These are phyloP conservation scores for Merodon equestris DNA, from an alignment of 2,888 invertebrate genomes.

Conservation along the genomic window DNA sequence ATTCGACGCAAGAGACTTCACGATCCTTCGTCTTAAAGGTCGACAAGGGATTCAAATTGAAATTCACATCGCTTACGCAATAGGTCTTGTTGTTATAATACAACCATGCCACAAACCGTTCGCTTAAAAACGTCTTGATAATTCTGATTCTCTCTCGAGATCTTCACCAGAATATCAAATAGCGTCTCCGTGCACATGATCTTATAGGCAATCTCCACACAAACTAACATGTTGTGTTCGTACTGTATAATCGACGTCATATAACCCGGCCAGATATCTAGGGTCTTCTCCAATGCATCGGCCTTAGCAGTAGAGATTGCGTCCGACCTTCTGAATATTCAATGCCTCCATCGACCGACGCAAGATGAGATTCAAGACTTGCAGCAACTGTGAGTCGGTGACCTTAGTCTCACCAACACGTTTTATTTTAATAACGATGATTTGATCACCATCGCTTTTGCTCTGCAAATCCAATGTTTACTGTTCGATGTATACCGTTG, in stretches of 20 bases:
- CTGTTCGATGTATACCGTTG: slow-evolving; percentile 80
- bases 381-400: slow-evolving; percentile 86
- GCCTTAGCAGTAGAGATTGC: slow-evolving; percentile 86
- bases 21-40: slow-evolving; percentile 83
- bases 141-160: slow-evolving; percentile 79
- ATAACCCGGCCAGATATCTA: slow-evolving; percentile 93
- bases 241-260: slow-evolving; percentile 91
- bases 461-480: slow-evolving; percentile 82
- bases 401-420: slow-evolving; percentile 83
- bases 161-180: slow-evolving; percentile 82
- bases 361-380: slow-evolving; percentile 89
- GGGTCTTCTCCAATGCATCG: slow-evolving; percentile 74
- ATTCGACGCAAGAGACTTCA: slow-evolving; percentile 81
- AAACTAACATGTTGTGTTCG: slow-evolving; percentile 87
- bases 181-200: slow-evolving; percentile 89
- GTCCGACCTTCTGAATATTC: slow-evolving; percentile 84
- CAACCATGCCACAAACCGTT: slow-evolving; percentile 80
- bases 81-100: slow-evolving; percentile 84
- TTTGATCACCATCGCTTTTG: slow-evolving; percentile 80
- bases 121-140: slow-evolving; percentile 81
- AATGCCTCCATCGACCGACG: slow-evolving; percentile 81
- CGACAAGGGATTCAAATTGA: slow-evolving; percentile 80
- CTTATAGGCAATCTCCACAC: slow-evolving; percentile 90
- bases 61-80: slow-evolving; percentile 87
- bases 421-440: slow-evolving; percentile 81